Evolutionary conservation across 2,113 vertebrate genomes (phyloP).

Genomic region (Plestiodon gilberti): DNA sequence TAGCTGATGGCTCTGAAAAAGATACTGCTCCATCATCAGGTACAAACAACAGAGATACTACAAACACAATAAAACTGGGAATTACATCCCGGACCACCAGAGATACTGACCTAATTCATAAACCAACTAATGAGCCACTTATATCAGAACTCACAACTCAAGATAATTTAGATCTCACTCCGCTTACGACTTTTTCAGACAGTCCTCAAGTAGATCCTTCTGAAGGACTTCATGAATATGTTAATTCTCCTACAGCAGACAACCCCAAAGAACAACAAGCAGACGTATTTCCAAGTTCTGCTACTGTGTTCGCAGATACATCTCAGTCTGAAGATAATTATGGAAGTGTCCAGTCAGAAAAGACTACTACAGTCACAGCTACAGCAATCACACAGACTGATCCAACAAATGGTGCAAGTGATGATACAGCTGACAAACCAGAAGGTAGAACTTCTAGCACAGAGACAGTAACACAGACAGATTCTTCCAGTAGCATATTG

Average conservation of each 20-base stretch:
- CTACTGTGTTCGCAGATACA: not conserved
- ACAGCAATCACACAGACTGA: not conserved
- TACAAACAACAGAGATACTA: not conserved
- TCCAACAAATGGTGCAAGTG: not conserved
- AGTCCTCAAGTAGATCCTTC: not conserved
- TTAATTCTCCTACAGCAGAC: not conserved
- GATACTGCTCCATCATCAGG: not conserved
- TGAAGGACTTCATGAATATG: slow-evolving; percentile 1
- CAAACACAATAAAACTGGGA: not conserved
- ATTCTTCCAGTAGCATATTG: not conserved
- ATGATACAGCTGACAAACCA: not conserved
- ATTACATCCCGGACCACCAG: not conserved
- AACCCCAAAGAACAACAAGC: not conserved
- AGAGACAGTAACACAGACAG: not conserved
- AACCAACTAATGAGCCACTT: not conserved
- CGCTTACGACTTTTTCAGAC: slow-evolving; percentile 29
- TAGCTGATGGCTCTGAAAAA: slow-evolving; percentile 37
- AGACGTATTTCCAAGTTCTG: not conserved
- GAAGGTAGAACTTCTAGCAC: not conserved
- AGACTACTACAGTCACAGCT: not conserved
- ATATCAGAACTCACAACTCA: slow-evolving; percentile 9
- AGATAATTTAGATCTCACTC: not conserved
- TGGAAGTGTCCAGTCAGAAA: slow-evolving; percentile 3
- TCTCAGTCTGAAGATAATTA: not conserved
- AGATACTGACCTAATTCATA: not conserved